Evolutionary conservation across 2,113 vertebrate species (phyloP).

Genomic region (Neogobius melanostomus): DNA sequence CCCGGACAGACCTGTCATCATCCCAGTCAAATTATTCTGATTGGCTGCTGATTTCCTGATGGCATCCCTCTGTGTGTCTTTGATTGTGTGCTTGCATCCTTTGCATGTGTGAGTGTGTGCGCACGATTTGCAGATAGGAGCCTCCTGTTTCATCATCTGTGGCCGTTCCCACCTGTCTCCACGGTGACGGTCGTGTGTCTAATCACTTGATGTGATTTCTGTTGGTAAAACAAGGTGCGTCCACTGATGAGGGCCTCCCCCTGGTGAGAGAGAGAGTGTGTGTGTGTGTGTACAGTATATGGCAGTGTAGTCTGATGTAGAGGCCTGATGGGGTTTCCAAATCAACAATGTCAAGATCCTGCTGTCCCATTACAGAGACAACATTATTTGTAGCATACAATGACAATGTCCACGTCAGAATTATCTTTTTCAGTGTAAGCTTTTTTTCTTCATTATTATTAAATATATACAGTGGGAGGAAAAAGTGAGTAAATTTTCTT

Average conservation of each 20-base stretch:
- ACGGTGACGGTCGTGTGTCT: conserved; percentile 63
- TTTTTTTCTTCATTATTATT: background rate
- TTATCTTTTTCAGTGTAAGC: background rate
- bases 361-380: conserved; percentile 63
- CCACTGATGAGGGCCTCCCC: conserved; percentile 68
- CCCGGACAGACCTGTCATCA: conserved; percentile 72
- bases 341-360: conserved; percentile 72
- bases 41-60: conserved; percentile 79
- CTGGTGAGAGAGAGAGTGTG: conserved; percentile 37
- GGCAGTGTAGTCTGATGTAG: conserved; percentile 47
- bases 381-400: conserved; percentile 43
- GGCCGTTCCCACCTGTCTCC: conserved; percentile 62
- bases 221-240: conserved; percentile 70
- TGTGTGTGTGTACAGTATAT: conserved; percentile 40
- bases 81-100: conserved; percentile 57
- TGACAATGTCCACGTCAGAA: background rate
- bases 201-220: conserved; percentile 83
- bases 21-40: conserved; percentile 81
- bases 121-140: conserved; percentile 58
- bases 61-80: conserved; percentile 52
- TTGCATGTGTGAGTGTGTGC: conserved; percentile 59
- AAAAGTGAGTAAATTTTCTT: too few relatives aligned
- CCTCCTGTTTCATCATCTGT: conserved; percentile 59
- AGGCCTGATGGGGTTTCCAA: conserved; percentile 53
- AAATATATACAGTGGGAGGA: too few relatives aligned